Conservation (phyloP, 2,797 vertebrate genomes). For the Delichon dasypus region DNA sequence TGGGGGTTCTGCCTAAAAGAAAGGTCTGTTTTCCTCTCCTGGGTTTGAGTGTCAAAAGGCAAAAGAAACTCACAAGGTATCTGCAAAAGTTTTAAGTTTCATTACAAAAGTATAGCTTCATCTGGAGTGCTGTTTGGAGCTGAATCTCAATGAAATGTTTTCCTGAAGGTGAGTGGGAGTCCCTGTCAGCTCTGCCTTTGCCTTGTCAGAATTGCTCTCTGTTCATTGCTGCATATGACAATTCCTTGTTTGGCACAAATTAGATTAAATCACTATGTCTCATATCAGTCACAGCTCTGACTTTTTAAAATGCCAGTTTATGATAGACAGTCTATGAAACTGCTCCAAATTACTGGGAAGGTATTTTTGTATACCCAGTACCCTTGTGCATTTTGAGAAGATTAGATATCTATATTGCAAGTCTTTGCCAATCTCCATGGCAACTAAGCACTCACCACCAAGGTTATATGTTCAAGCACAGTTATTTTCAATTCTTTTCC, state of each 20-base stretch:
- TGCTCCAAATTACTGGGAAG: not conserved
- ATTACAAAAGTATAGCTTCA: not conserved
- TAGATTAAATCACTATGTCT: not conserved
- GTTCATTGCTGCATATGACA: not conserved
- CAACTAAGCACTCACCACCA: not conserved
- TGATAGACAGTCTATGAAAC: not conserved
- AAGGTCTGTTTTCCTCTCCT: not conserved
- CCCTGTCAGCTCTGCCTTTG: not conserved
- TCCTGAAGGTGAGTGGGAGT: not conserved
- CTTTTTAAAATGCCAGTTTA: not conserved
- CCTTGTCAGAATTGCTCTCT: not conserved
- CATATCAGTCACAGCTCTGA: not conserved
- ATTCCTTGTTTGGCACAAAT: constrained; percentile 11
- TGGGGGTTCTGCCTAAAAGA: not conserved
- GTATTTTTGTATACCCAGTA: not conserved
- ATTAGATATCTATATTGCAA: not conserved
- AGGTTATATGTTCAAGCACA: constrained; percentile 18
- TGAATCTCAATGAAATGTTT: not conserved
- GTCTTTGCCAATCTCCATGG: constrained; percentile 52
- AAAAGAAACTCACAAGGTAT: not conserved
- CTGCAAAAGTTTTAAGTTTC: not conserved
- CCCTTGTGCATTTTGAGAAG: not conserved
- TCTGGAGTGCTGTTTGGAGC: not conserved
- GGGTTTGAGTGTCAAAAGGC: not conserved
- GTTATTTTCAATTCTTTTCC: constrained; percentile 32